Conservation (phyloP, 2,113 vertebrate species). For the Chaetodon trifascialis region DNA sequence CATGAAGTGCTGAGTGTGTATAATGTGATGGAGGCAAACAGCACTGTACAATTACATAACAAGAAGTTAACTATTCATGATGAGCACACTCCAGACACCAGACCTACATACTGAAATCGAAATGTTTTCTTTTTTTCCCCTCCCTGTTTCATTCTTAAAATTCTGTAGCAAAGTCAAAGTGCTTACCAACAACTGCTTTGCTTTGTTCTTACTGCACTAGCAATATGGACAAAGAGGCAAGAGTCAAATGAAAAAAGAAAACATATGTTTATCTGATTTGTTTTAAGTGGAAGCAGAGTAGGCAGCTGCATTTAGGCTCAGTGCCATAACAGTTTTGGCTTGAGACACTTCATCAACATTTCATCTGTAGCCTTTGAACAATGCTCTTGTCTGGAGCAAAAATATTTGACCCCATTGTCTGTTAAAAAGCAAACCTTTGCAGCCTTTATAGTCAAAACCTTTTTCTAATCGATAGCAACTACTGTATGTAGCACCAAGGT, state of each 20-base stretch:
- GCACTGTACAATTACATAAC: constrained; percentile 41
- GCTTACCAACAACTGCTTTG: background rate
- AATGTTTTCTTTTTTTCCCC: background rate
- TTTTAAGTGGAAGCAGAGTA: constrained; percentile 7
- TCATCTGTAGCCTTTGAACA: background rate
- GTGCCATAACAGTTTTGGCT: constrained; percentile 8
- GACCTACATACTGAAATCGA: constrained; percentile 17
- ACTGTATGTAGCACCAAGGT: background rate
- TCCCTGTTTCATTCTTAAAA: background rate
- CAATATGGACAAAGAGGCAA: background rate
- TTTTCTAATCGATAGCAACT: background rate
- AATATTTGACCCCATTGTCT: background rate
- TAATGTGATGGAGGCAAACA: constrained; percentile 13
- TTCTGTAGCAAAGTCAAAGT: background rate
- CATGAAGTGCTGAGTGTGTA: constrained; percentile 20
- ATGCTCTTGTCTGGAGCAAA: background rate
- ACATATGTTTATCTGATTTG: background rate
- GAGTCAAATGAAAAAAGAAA: background rate
- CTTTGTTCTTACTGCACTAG: background rate
- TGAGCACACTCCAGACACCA: constrained; percentile 28
- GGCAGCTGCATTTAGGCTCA: constrained; percentile 1
- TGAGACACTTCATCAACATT: constrained; percentile 5
- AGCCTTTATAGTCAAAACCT: background rate
- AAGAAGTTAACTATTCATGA: constrained; percentile 53
- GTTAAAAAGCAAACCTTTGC: background rate